phyloP scores from a whole-genome alignment of 1,140 invertebrate genomes.

The Megalonaias nervosa region DNA sequence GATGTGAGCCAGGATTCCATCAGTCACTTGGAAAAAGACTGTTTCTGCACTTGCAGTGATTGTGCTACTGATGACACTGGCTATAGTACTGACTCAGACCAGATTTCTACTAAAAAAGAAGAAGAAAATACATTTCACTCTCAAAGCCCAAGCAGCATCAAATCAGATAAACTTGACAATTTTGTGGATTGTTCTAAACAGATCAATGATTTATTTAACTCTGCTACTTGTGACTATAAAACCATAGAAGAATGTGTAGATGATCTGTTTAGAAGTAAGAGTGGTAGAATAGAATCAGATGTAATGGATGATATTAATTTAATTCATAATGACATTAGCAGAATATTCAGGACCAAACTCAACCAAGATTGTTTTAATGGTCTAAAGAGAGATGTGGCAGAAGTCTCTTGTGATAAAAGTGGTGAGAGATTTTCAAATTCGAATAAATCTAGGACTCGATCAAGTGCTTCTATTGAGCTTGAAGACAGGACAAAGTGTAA shows the following conservation, averaged over 20 bases:
- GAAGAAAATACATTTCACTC: not conserved
- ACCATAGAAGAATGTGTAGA: too few relatives aligned
- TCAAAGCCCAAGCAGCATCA: not conserved
- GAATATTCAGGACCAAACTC: too few relatives aligned
- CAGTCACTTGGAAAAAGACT: slow-evolving; percentile 10
- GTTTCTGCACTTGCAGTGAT: slow-evolving; percentile 27
- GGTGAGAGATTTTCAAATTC: not conserved
- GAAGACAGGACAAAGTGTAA: not conserved
- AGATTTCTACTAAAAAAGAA: slow-evolving; percentile 4
- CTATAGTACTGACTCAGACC: slow-evolving; percentile 31
- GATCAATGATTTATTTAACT: too few relatives aligned
- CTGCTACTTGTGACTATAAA: too few relatives aligned
- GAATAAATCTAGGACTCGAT: not conserved
- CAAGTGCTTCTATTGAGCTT: not conserved
- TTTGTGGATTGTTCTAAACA: not conserved
- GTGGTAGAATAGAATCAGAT: too few relatives aligned
- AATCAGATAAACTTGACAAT: not conserved
- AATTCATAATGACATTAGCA: too few relatives aligned
- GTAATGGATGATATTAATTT: too few relatives aligned
- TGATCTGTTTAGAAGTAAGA: too few relatives aligned
- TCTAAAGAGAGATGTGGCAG: too few relatives aligned
- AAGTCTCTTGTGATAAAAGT: too few relatives aligned
- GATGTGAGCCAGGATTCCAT: not conserved
- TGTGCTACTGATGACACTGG: slow-evolving; percentile 40
- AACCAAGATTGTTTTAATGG: too few relatives aligned